Conservation (phyloP, 2,888 invertebrate species). For the Xylota segnis region DNA sequence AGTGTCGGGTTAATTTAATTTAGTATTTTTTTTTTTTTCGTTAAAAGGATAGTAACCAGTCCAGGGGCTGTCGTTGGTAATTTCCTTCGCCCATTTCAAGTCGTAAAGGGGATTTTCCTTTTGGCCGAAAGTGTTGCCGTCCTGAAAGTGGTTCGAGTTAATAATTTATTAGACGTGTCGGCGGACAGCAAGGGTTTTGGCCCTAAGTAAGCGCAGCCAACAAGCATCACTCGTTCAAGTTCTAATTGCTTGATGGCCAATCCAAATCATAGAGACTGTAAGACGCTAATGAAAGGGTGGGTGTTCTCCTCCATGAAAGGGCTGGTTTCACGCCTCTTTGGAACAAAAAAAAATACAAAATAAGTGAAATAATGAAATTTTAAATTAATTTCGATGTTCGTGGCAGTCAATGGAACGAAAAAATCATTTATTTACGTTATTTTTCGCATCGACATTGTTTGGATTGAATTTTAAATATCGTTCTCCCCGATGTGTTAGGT, state of each 20-base stretch:
- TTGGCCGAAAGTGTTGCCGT: not conserved
- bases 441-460: constrained; percentile 23
- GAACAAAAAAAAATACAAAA: not conserved
- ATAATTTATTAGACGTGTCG: constrained; percentile 42
- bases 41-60: constrained; percentile 3
- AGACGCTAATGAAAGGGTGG: not conserved
- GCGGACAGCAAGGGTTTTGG: constrained; percentile 5
- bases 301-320: not conserved
- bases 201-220: constrained; percentile 25
- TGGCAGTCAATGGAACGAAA: constrained; percentile 6
- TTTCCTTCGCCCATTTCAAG: constrained; percentile 18
- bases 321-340: constrained; percentile 23
- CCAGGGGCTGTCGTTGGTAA: constrained; percentile 5
- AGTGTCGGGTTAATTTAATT: constrained; percentile 57
- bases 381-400: constrained; percentile 29
- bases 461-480: constrained; percentile 15
- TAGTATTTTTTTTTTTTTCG: constrained; percentile 28
- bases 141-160: constrained; percentile 35
- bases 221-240: constrained; percentile 7
- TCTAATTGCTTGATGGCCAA: constrained; percentile 51
- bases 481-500: constrained; percentile 8
- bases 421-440: constrained; percentile 33
- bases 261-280: constrained; percentile 25
- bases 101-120: constrained; percentile 1
- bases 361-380: constrained; percentile 41